phyloP scores from a whole-genome alignment of 64 coral and sea anemone genomes.

The Dendrophyllia cribrosa region DNA sequence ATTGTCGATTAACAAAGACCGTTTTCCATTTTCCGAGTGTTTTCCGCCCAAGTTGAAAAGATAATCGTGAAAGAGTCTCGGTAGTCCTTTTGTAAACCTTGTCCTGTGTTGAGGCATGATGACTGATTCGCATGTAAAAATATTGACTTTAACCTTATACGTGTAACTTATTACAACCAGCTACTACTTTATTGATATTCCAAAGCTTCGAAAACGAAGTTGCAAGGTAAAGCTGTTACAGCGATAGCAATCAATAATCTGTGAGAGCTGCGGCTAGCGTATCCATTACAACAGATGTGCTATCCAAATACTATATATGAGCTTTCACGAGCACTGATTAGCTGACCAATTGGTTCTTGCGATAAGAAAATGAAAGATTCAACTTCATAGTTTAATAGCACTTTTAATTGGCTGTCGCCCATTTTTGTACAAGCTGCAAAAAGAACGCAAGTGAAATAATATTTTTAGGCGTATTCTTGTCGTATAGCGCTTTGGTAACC shows the following conservation, averaged over 20 bases:
- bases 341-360: conserved; percentile 28
- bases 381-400: not conserved
- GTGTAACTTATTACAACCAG: not conserved
- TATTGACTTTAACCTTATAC: not conserved
- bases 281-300: conserved; percentile 5
- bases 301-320: conserved; percentile 13
- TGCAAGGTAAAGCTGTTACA: not conserved
- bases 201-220: not conserved
- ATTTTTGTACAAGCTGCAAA: not conserved
- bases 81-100: no score
- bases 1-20: not conserved
- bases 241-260: conserved; percentile 8
- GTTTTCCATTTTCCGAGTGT: no score
- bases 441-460: not conserved
- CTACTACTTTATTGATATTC: not conserved
- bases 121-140: not conserved
- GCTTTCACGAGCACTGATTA: conserved; percentile 21
- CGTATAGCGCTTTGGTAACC: not conserved
- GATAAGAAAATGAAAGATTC: conserved; percentile 29
- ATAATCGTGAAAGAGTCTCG: not conserved
- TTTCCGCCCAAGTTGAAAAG: not conserved
- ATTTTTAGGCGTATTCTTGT: not conserved
- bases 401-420: not conserved
- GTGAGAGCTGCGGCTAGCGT: not conserved
- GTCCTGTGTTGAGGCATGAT: not conserved